These are phyloP conservation scores for Anisognathus igniventris DNA, from an alignment of 2,797 vertebrate genomes.

Conservation along the genomic window DNA sequence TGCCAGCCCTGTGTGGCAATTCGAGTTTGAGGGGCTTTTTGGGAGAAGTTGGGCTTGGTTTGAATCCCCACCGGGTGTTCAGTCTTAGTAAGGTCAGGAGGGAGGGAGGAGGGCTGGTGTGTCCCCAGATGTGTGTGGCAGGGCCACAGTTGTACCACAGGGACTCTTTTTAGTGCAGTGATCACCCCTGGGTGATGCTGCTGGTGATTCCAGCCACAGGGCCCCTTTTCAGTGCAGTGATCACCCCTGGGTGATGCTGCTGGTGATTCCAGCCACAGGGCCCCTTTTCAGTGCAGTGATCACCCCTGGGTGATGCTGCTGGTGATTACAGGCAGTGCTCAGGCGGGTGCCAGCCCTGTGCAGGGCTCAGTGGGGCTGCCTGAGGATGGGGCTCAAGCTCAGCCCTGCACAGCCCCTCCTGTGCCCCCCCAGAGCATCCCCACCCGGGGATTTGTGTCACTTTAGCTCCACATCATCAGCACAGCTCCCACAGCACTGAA, in stretches of 20 bases:
- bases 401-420: slow-evolving; percentile 4
- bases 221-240: too few relatives aligned
- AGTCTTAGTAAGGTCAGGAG: background rate
- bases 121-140: rapidly evolving
- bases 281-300: too few relatives aligned
- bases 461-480: slow-evolving; percentile 7
- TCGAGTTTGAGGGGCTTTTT: background rate
- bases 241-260: too few relatives aligned
- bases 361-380: background rate
- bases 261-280: background rate
- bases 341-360: background rate
- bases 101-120: background rate
- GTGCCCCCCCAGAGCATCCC: background rate
- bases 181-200: too few relatives aligned
- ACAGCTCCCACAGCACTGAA: background rate
- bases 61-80: rapidly evolving
- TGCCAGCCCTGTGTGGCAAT: background rate
- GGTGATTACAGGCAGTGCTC: background rate
- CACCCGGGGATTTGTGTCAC: slow-evolving; percentile 38
- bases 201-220: too few relatives aligned
- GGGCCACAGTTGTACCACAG: too few relatives aligned
- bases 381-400: background rate
- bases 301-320: too few relatives aligned
- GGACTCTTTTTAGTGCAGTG: too few relatives aligned
- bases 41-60: background rate